Base-by-base conservation (phyloP, 1,140 invertebrate species). In the Eriosoma lanigerum region DNA sequence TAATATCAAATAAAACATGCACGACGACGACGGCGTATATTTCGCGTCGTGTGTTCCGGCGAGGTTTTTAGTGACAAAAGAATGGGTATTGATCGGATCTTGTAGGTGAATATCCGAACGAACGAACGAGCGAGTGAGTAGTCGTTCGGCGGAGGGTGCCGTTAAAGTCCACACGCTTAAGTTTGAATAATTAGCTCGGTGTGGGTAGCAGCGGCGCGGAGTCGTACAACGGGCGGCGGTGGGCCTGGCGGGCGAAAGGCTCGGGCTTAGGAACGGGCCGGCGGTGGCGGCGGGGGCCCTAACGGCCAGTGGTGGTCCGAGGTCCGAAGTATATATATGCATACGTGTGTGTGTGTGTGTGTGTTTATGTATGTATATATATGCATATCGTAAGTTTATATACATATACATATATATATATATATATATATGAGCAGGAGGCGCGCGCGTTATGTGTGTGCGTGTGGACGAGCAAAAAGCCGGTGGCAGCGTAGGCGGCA, bases 81-180 rank as follows among this genome's bases (percentile, higher is more conserved):
- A 78, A 78, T 78, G 56, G 26, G 56, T 78, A 78, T 78, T 78
- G 75, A 78, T 78, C 75, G 75, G 75, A 78, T 78, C 75, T 78
- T 62, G 75, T 46, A 78, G 75, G 75, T 62, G 75, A 78, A 78
- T 78, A 78, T 78, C 75, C 75, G 24, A 78, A 38, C 38, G 38
- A 44, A 44, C 64, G 64, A 76, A 8, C 75, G 24, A 78, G 54
- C 38, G 38, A 21, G 38, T 44, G 64, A 58, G 32, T 8, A 8
- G 52, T 32, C 32, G 73, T 12, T 76, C 73, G 52, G 32, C 12
- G 72, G 72, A 60, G 56, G 75, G 75, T 58, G 54, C 75, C 54
- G 75, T 78, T 78, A 78, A 78, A 78, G 75, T 78, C 75, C 75
- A 78, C 75, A 78, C 75, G 75, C 56, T 78, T 78, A 78, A 78